Percentiles rank a stretch among this genome's conserved stretches.
Conservation (phyloP, 2,888 invertebrate genomes). For the Carterocephalus palaemon region DNA sequence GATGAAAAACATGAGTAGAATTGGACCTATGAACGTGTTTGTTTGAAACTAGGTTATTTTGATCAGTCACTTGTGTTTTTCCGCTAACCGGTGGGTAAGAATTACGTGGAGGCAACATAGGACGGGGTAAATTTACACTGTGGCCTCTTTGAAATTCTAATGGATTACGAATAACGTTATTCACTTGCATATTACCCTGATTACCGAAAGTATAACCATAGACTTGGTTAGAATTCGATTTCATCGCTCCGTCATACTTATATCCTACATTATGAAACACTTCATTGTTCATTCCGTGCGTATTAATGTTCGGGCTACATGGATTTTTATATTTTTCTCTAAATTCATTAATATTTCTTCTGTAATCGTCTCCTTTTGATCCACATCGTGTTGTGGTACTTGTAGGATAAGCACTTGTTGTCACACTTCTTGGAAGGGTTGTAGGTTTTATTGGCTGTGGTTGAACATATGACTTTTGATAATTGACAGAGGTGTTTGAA, state of each 20-base stretch:
- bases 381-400: conserved; percentile 64
- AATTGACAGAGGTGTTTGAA: conserved; percentile 69
- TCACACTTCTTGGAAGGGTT: conserved; percentile 71
- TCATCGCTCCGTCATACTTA: conserved; percentile 64
- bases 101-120: conserved; percentile 80
- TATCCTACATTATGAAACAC: conserved; percentile 69
- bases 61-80: conserved; percentile 76
- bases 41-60: conserved; percentile 70
- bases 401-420: conserved; percentile 67
- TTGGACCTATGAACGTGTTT: conserved; percentile 81
- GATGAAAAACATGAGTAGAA: conserved; percentile 79
- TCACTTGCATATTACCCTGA: conserved; percentile 75
- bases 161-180: conserved; percentile 75
- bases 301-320: conserved; percentile 58
- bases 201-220: conserved; percentile 77
- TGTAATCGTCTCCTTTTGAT: conserved; percentile 75
- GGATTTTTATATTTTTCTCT: conserved; percentile 81
- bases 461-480: conserved; percentile 65
- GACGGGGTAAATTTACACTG: conserved; percentile 78
- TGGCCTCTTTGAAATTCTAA: conserved; percentile 78
- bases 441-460: conserved; percentile 69
- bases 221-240: conserved; percentile 68
- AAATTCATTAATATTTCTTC: conserved; percentile 81
- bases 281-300: conserved; percentile 63
- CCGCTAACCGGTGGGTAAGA: conserved; percentile 80